These are phyloP conservation scores for Drosophila ohnishii DNA, from an alignment of 1,140 invertebrate species.

Conservation along the genomic window DNA sequence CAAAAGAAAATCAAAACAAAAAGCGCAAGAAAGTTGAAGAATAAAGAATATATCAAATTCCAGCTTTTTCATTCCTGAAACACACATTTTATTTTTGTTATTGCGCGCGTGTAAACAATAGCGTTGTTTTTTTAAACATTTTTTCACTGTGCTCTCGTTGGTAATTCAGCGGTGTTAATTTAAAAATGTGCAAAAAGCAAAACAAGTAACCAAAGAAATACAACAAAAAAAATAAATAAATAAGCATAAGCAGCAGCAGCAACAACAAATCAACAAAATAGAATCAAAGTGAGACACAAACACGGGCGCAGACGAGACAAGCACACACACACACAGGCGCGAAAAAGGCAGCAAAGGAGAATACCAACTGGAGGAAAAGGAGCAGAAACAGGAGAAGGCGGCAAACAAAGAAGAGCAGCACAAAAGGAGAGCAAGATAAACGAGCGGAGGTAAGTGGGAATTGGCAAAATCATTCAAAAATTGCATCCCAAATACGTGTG, in stretches of 20 bases:
- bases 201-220: constrained; percentile 11
- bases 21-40: constrained; percentile 5
- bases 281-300: constrained; percentile 38
- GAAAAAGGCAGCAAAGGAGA: constrained; percentile 3
- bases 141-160: constrained; percentile 52
- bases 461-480: constrained; percentile 34
- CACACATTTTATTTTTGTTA: constrained; percentile 17
- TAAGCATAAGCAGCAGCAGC: constrained; percentile 4
- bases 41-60: constrained; percentile 12
- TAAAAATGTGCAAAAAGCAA: constrained; percentile 25
- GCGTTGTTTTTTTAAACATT: constrained; percentile 41
- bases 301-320: constrained; percentile 17
- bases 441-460: constrained; percentile 2
- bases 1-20: constrained; percentile 23
- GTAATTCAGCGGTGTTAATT: constrained; percentile 31
- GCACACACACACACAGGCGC: constrained; percentile 1
- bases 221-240: constrained; percentile 20
- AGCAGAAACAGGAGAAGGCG: constrained; percentile 1
- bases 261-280: constrained; percentile 45
- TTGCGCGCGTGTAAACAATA: constrained; percentile 39
- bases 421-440: constrained; percentile 13
- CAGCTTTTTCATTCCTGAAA: constrained; percentile 14
- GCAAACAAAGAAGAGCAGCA: constrained; percentile 13
- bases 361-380: neutral
- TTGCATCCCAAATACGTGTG: constrained; percentile 3